Conservation (phyloP, 37 sponge, comb jelly and placozoan genomes). For the Eunapius fragilis region DNA sequence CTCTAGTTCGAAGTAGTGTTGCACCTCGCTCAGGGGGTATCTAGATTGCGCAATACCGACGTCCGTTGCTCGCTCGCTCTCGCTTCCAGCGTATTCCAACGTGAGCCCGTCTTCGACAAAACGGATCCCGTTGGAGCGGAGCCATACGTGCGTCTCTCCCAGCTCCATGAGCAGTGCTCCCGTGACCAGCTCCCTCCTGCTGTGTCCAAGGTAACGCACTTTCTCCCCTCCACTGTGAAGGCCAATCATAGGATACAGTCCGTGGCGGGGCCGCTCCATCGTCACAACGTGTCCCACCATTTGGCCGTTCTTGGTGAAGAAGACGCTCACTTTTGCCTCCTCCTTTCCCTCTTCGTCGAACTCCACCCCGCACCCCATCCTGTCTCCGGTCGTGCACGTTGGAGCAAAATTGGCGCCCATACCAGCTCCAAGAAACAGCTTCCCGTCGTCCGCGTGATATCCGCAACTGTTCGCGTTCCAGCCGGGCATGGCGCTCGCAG, state of each 20-base stretch:
- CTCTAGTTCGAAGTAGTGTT: constrained; percentile 87
- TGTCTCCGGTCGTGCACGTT: constrained; percentile 70
- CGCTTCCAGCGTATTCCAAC: constrained; percentile 60
- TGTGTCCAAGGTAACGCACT: constrained; percentile 75
- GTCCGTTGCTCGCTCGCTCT: constrained; percentile 43
- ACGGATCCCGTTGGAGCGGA: constrained; percentile 63
- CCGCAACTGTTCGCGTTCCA: constrained; percentile 37
- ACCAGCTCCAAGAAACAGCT: constrained; percentile 31
- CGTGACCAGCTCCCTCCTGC: constrained; percentile 11
- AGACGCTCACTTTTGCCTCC: constrained; percentile 56
- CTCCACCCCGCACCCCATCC: constrained; percentile 78
- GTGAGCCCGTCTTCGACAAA: constrained; percentile 58
- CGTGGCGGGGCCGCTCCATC: constrained; percentile 67
- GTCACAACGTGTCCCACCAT: constrained; percentile 47
- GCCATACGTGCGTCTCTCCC: constrained; percentile 54
- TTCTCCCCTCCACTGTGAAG: constrained; percentile 79
- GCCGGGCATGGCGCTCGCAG: constrained; percentile 31
- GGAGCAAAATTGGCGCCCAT: constrained; percentile 48
- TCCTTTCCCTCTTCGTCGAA: constrained; percentile 39
- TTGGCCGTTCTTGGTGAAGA: constrained; percentile 88
- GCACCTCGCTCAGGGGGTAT: constrained; percentile 17
- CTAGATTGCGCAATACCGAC: constrained; percentile 73
- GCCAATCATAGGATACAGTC: constrained; percentile 79
- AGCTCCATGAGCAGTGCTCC: constrained; percentile 57
- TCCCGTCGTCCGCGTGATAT: constrained; percentile 51